Conservation (phyloP, 2,888 invertebrate genomes). For the Cactoblastis cactorum region DNA sequence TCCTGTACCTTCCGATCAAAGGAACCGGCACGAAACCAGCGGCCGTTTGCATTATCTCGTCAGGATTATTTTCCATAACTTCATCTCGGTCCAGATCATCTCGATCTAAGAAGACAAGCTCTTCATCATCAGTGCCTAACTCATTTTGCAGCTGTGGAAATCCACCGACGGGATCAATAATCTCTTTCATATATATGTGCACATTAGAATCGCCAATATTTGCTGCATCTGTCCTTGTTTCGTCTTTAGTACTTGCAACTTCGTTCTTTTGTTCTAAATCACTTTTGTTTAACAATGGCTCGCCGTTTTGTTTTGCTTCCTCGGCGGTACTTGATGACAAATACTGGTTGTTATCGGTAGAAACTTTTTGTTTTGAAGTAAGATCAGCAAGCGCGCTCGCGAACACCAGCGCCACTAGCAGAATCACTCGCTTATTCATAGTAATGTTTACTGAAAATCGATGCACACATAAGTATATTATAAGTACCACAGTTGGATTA, state of each 20-base stretch:
- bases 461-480: slow-evolving; percentile 7
- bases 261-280: slow-evolving; percentile 36
- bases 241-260: slow-evolving; percentile 27
- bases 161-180: slow-evolving; percentile 26
- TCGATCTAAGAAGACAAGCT: slow-evolving; percentile 25
- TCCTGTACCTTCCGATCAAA: slow-evolving; percentile 35
- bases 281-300: slow-evolving; percentile 31
- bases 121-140: slow-evolving; percentile 19
- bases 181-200: slow-evolving; percentile 49
- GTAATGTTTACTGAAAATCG: slow-evolving; percentile 56
- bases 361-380: slow-evolving; percentile 36
- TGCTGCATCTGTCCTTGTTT: slow-evolving; percentile 23
- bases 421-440: slow-evolving; percentile 47
- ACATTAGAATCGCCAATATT: slow-evolving; percentile 32
- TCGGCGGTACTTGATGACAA: slow-evolving; percentile 35
- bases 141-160: slow-evolving; percentile 18
- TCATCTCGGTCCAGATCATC: slow-evolving; percentile 31
- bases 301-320: slow-evolving; percentile 35
- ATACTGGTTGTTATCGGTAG: slow-evolving; percentile 32
- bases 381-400: slow-evolving; percentile 40
- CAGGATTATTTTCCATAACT: slow-evolving; percentile 39
- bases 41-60: slow-evolving; percentile 65
- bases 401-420: slow-evolving; percentile 44
- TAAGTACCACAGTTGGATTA: slow-evolving; percentile 3
- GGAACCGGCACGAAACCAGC: slow-evolving; percentile 59